Percentiles rank a stretch among this genome's conserved stretches.
These are phyloP conservation scores for Lophotriccus pileatus DNA, from an alignment of 2,797 vertebrate species.

Conservation along the genomic window DNA sequence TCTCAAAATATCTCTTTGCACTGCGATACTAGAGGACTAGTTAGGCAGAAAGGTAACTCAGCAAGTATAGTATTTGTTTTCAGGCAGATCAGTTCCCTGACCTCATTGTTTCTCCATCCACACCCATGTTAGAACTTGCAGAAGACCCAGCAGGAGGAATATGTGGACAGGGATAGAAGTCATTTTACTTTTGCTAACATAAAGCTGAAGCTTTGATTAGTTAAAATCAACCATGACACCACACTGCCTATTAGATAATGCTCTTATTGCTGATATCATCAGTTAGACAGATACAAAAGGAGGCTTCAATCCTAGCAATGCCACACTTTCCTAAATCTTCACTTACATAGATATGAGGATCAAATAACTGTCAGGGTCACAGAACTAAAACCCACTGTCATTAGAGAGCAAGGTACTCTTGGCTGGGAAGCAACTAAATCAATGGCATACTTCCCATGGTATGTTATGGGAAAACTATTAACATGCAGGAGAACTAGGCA, in stretches of 20 bases:
- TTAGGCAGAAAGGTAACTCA: not conserved
- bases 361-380: not conserved
- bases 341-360: not conserved
- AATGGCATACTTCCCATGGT: not conserved
- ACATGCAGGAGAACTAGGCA: not conserved
- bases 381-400: not conserved
- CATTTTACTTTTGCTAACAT: not conserved
- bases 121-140: not conserved
- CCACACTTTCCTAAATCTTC: not conserved
- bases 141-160: not conserved
- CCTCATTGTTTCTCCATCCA: not conserved
- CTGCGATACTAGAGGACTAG: not conserved
- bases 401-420: not conserved
- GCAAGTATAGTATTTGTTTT: not conserved
- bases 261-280: not conserved
- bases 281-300: not conserved
- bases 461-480: not conserved
- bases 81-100: not conserved
- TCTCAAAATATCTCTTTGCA: not conserved
- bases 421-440: not conserved
- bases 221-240: not conserved
- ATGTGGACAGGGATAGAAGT: not conserved
- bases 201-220: not conserved
- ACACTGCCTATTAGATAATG: fast-evolving
- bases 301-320: not conserved